Evolutionary conservation across 53 echinoderm and acorn worm genomes (phyloP), one percentile per base, ranked within the genome.

Genomic region (Luidia sarsii): DNA sequence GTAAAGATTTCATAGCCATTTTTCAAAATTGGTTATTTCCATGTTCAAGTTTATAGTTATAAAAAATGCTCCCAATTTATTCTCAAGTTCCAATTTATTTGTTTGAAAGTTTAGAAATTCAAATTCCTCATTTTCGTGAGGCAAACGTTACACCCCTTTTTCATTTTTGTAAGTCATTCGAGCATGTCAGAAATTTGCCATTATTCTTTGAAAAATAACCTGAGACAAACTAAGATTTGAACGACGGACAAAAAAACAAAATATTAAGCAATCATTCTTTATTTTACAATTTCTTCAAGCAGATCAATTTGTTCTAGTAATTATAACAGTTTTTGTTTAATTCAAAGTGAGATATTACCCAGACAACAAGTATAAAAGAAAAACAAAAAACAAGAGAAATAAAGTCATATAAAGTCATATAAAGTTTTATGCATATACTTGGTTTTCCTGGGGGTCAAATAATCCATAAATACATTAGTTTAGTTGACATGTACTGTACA

Each of bases 261-360:
- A 33, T 37, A 38, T 55, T 55, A 72, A 55, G 72, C 72, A 72
- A 72, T 72, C 72, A 72, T 72, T 72, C 72, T 38, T 72, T 72
- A 72, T 72, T 72, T 56, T 72, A 72, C 72, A 72, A 38, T 20
- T 72, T 38, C 39, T 18, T 71, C 30, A 28, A 72, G 56, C 72
- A 19, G 30, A 35, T 37, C 72, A 72, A 19, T 55, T 72, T 72
- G 72, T 72, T 55, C 72, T 52, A 28, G 16, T 72, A 34, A 65
- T 65, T 35, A 41, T 41, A 41, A 7, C 41, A 41, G 11, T 41
- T 72, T n/a, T n/a, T n/a, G n/a, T n/a, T n/a, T n/a, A n/a, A n/a
- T n/a, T n/a, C n/a, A n/a, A n/a, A n/a, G n/a, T n/a, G n/a, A n/a
- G n/a, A n/a, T n/a, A n/a, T n/a, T n/a, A n/a, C n/a, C 50, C 39